phyloP scores from a whole-genome alignment of 2,113 vertebrate species.

The Chamaetylas fuelleborni region DNA sequence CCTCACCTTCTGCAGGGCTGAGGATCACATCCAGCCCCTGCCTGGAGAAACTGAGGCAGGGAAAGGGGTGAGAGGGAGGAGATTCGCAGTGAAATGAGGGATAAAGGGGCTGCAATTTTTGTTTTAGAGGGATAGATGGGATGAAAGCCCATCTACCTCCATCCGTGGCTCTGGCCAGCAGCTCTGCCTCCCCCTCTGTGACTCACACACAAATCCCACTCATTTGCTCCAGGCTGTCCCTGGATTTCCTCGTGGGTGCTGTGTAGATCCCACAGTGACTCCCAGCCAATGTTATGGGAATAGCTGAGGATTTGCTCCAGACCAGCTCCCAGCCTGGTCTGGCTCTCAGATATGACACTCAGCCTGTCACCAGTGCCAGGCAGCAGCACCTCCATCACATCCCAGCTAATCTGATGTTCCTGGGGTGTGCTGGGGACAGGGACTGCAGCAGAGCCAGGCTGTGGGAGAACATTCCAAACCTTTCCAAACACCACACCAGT shows the following conservation, averaged over 20 bases:
- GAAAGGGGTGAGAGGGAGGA: neutral
- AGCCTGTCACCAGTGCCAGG: neutral
- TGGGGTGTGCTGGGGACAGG: neutral
- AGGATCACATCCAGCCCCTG: neutral
- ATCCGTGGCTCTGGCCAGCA: neutral
- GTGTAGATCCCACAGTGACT: neutral
- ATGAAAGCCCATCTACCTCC: neutral
- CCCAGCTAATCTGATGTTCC: fast-evolving
- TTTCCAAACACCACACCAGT: neutral
- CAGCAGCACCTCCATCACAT: neutral
- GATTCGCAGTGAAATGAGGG: neutral
- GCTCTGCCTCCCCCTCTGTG: neutral
- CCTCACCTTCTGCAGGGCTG: neutral
- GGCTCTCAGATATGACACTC: neutral
- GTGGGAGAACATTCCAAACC: neutral
- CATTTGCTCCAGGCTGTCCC: neutral
- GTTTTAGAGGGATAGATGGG: neutral
- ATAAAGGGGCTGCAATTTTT: neutral
- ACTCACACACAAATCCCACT: neutral
- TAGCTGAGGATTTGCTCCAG: neutral
- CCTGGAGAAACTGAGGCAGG: neutral
- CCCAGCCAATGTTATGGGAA: fast-evolving
- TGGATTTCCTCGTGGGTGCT: fast-evolving
- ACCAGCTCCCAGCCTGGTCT: neutral
- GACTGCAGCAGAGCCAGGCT: neutral